phyloP scores from a whole-genome alignment of 1,140 invertebrate genomes.

The Solen grandis region DNA sequence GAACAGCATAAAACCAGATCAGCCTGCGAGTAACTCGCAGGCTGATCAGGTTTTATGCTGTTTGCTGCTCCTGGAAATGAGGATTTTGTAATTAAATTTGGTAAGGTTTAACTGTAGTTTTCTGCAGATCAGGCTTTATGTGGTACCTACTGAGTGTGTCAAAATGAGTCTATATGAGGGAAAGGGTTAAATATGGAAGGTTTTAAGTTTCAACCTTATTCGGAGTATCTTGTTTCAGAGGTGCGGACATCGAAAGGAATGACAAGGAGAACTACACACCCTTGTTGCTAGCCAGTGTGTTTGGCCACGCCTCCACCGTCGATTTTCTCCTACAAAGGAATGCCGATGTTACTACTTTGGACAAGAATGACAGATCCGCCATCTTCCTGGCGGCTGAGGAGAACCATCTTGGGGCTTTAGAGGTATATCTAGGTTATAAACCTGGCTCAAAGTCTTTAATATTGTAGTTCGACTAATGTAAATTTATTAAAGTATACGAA shows the following conservation, averaged over 20 bases:
- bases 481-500: too few relatives aligned
- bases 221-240: conserved; percentile 69
- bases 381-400: conserved; percentile 80
- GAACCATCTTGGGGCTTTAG: conserved; percentile 75
- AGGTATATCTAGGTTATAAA: conserved; percentile 62
- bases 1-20: too few relatives aligned
- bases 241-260: conserved; percentile 77
- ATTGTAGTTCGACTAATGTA: too few relatives aligned
- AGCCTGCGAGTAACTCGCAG: too few relatives aligned
- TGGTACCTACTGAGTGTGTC: too few relatives aligned
- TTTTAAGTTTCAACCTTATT: not conserved
- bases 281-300: conserved; percentile 78
- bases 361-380: conserved; percentile 80
- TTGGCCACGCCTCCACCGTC: conserved; percentile 78
- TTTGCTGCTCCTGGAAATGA: too few relatives aligned
- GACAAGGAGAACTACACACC: conserved; percentile 83
- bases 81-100: too few relatives aligned
- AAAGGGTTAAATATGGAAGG: not conserved
- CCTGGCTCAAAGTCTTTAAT: too few relatives aligned
- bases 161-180: too few relatives aligned
- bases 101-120: too few relatives aligned
- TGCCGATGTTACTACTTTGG: conserved; percentile 76
- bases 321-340: conserved; percentile 75
- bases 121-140: too few relatives aligned
- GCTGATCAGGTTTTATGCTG: too few relatives aligned